These are phyloP conservation scores for Nesogale talazaci DNA, from an alignment of 2,113 vertebrate species.

Conservation along the genomic window DNA sequence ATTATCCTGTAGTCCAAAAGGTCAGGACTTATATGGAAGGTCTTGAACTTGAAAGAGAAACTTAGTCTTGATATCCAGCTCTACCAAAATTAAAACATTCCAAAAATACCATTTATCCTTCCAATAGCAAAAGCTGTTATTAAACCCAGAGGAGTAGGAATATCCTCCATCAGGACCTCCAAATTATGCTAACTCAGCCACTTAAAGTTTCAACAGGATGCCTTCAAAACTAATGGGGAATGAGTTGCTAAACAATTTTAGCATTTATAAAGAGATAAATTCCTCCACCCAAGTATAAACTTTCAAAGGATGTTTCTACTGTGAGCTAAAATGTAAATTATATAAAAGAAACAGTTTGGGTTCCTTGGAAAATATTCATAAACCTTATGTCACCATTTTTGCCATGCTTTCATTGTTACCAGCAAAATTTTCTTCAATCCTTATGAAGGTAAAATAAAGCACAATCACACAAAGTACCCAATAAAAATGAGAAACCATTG, in stretches of 20 bases:
- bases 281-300: background rate
- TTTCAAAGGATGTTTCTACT: constrained; percentile 27
- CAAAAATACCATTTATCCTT: constrained; percentile 64
- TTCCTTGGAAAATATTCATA: constrained; percentile 1
- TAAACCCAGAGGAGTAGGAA: constrained; percentile 30
- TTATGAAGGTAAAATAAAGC: background rate
- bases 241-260: constrained; percentile 15
- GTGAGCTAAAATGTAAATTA: constrained; percentile 33
- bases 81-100: constrained; percentile 62
- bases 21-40: constrained; percentile 68
- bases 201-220: constrained; percentile 49
- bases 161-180: constrained; percentile 24
- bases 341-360: background rate
- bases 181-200: constrained; percentile 26
- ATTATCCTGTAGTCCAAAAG: constrained; percentile 71
- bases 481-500: background rate
- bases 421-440: constrained; percentile 23
- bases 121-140: constrained; percentile 7
- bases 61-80: constrained; percentile 40
- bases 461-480: background rate
- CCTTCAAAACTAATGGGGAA: constrained; percentile 36
- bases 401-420: background rate
- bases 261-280: constrained; percentile 34
- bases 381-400: background rate
- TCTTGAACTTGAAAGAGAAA: constrained; percentile 72